A percentile compares a stretch with the other conserved stretches of the same genome.
Evolutionary conservation across 1,140 invertebrate species (phyloP).

Genomic region (Saccostrea glomerata): DNA sequence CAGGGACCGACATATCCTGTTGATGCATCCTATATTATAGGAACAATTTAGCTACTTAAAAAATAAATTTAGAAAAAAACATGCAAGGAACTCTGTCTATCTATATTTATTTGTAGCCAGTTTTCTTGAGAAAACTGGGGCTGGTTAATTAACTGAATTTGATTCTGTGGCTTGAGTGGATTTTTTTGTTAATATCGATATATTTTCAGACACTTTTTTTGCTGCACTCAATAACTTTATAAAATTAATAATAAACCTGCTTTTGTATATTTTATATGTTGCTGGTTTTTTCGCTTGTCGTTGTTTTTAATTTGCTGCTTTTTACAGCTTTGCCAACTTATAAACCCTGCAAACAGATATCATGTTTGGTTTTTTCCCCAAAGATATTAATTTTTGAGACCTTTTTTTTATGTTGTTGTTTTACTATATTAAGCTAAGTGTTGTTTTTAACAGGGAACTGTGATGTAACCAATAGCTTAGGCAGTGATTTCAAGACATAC

Average conservation of each 20-base stretch:
- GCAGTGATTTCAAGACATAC: conserved; percentile 71
- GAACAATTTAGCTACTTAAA: neutral
- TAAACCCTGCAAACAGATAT: neutral
- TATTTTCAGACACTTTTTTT: neutral
- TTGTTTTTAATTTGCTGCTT: neutral
- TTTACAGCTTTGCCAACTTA: neutral
- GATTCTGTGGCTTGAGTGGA: neutral
- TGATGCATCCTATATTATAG: neutral
- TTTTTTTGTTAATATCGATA: neutral
- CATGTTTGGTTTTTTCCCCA: neutral
- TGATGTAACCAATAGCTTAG: conserved; percentile 62
- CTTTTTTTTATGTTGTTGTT: neutral
- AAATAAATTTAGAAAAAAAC: no score
- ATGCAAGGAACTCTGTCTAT: no score
- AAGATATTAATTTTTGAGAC: neutral
- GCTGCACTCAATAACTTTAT: neutral
- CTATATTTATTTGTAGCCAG: neutral
- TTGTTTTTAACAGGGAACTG: conserved; percentile 57
- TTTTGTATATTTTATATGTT: neutral
- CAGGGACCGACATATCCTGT: neutral
- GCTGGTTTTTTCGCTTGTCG: neutral
- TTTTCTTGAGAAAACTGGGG: neutral
- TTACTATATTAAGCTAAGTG: neutral
- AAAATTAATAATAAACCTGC: neutral
- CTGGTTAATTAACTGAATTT: neutral